phyloP scores from a whole-genome alignment of 1,140 invertebrate genomes.

The Antheraea pernyi region DNA sequence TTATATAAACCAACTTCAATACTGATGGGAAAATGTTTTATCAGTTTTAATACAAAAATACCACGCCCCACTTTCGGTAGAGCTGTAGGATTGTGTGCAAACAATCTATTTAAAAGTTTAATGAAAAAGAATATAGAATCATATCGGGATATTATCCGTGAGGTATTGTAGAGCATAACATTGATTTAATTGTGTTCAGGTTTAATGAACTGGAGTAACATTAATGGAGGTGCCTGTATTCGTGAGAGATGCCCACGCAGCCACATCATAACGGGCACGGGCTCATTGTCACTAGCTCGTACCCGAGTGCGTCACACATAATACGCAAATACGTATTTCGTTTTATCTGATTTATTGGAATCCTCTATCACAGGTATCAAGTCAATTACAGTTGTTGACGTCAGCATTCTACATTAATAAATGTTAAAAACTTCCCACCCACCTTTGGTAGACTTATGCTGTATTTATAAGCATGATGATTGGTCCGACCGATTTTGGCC shows the following conservation, averaged over 20 bases:
- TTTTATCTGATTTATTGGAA: slow-evolving; percentile 3
- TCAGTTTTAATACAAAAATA: not conserved
- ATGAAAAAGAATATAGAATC: not conserved
- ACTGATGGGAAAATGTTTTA: too few species aligned
- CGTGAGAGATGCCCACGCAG: not conserved
- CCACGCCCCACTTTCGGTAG: not conserved
- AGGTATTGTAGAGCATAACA: not conserved
- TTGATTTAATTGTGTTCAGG: not conserved
- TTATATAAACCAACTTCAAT: too few species aligned
- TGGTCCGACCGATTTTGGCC: too few species aligned
- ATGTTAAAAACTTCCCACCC: not conserved
- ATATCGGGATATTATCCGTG: not conserved
- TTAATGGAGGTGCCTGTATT: not conserved
- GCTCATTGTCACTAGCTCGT: not conserved
- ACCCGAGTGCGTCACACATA: not conserved
- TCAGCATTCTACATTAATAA: not conserved
- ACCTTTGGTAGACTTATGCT: not conserved
- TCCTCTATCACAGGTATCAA: not conserved
- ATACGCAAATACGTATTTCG: not conserved
- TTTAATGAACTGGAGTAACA: slow-evolving; percentile 3
- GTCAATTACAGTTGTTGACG: not conserved
- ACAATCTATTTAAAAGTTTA: not conserved
- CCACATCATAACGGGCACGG: not conserved
- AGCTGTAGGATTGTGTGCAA: not conserved
- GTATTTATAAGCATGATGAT: too few species aligned